Percentiles rank a stretch among this genome's conserved stretches.
phyloP scores from a whole-genome alignment of 2,797 vertebrate species.

The Pachyuromys duprasi region DNA sequence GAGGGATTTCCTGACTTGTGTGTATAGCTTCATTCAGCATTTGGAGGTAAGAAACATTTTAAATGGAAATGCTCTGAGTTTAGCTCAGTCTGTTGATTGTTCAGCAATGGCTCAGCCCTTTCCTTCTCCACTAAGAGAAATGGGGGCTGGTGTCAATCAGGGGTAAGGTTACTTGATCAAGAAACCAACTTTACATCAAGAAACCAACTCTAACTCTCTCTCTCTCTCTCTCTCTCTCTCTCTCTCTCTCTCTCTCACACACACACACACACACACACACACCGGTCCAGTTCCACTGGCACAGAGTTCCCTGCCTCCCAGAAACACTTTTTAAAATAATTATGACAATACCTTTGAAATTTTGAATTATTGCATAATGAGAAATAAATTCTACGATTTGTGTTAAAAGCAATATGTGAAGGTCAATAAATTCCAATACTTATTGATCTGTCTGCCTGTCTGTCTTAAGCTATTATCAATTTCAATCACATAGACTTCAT shows the following conservation, averaged over 20 bases:
- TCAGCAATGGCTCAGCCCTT: neutral
- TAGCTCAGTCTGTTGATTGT: neutral
- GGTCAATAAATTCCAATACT: neutral
- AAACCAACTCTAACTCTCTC: neutral
- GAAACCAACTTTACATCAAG: neutral
- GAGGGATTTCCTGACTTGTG: neutral
- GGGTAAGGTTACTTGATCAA: neutral
- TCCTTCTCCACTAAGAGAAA: neutral
- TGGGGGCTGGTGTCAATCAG: neutral
- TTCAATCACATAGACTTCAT: neutral
- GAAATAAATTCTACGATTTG: neutral
- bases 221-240: neutral
- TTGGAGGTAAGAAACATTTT: slow-evolving; percentile 46
- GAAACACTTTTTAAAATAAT: slow-evolving; percentile 12
- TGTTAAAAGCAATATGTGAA: slow-evolving; percentile 7
- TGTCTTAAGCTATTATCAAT: neutral
- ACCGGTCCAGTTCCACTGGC: neutral
- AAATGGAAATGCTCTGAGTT: neutral
- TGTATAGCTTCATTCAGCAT: slow-evolving; percentile 33
- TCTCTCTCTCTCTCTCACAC: neutral
- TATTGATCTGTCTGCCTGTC: neutral
- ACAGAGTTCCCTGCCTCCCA: neutral
- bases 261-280: no score
- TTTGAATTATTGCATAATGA: slow-evolving; percentile 27
- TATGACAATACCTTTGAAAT: slow-evolving; percentile 33